Percentiles rank a stretch among this genome's conserved stretches.
Conservation (phyloP, 2,797 vertebrate species). For the Phaenicophaeus curvirostris region DNA sequence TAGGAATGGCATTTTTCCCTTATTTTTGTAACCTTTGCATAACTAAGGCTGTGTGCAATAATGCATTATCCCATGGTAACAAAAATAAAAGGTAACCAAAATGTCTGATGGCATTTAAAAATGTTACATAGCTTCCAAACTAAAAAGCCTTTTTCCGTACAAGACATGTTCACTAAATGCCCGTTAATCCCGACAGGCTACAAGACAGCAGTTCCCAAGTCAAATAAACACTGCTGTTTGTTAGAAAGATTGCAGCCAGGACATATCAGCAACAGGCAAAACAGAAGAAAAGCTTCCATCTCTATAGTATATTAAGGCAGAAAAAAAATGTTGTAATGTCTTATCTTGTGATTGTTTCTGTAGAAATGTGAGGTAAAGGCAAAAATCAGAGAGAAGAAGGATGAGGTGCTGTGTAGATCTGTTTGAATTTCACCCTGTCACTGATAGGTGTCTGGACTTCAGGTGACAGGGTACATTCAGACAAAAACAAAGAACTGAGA, state of each 20-base stretch:
- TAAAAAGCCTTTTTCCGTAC: background rate
- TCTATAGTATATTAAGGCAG: background rate
- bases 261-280: background rate
- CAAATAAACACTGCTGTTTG: background rate
- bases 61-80: background rate
- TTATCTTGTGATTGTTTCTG: background rate
- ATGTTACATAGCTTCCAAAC: background rate
- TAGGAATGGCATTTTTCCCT: background rate
- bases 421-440: background rate
- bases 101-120: background rate
- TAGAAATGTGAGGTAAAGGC: background rate
- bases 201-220: background rate
- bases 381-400: background rate
- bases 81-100: background rate
- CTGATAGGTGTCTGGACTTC: background rate
- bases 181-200: background rate
- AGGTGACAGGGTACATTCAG: background rate
- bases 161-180: background rate
- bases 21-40: background rate
- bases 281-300: background rate
- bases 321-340: background rate
- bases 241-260: background rate
- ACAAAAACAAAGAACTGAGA: accelerated
- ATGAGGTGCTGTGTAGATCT: background rate
- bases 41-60: background rate